Percentiles rank a stretch among this genome's conserved stretches.
phyloP scores from a whole-genome alignment of 2,113 vertebrate species.

The Brienomyrus longianalis region DNA sequence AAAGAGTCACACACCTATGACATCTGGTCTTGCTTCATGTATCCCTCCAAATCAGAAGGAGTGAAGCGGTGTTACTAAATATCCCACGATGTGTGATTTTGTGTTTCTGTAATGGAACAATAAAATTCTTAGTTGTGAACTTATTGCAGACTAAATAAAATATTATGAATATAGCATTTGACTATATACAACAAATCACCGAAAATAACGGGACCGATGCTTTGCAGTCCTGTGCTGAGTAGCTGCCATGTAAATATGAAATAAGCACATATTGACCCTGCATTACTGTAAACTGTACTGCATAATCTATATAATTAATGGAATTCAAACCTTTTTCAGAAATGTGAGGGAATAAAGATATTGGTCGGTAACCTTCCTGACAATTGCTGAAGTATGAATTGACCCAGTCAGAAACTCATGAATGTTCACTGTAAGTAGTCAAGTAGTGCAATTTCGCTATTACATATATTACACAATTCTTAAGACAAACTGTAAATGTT shows the following conservation, averaged over 20 bases:
- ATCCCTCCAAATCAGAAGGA: background rate
- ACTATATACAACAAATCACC: background rate
- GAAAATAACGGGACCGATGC: too few relatives aligned
- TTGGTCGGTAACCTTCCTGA: background rate
- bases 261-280: background rate
- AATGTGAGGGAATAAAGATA: background rate
- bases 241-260: too few relatives aligned
- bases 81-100: too few relatives aligned
- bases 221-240: too few relatives aligned
- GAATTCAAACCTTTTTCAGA: background rate
- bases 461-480: background rate
- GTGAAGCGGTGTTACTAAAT: too few relatives aligned
- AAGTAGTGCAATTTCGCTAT: background rate
- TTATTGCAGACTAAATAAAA: background rate
- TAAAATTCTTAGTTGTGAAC: background rate
- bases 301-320: background rate
- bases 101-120: background rate
- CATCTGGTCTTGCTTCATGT: background rate
- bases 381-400: background rate
- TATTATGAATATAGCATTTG: background rate
- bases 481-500: background rate
- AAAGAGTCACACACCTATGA: background rate
- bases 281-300: too few relatives aligned
- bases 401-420: background rate
- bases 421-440: background rate